phyloP scores from a whole-genome alignment of 2,113 vertebrate species.

The Mohoua ochrocephala region DNA sequence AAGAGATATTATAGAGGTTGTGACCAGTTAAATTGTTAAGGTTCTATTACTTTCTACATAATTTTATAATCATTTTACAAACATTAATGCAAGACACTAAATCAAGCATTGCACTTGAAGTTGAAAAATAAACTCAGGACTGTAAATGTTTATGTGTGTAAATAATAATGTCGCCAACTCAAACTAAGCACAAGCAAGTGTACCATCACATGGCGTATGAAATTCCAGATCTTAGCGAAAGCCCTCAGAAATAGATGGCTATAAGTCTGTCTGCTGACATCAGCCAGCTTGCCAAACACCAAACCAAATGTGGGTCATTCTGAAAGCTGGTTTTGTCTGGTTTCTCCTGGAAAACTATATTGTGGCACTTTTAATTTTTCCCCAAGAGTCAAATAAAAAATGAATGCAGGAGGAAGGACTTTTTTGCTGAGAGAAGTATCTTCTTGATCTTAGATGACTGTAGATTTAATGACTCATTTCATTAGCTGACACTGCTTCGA shows the following conservation, averaged over 20 bases:
- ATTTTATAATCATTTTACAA: background rate
- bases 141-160: background rate
- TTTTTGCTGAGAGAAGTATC: background rate
- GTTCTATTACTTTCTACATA: background rate
- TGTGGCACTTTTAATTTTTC: background rate
- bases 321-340: background rate
- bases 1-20: background rate
- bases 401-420: background rate
- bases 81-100: background rate
- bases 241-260: background rate
- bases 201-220: background rate
- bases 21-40: background rate
- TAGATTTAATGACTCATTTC: constrained; percentile 56
- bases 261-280: background rate
- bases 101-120: background rate
- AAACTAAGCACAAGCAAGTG: background rate
- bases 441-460: constrained; percentile 20
- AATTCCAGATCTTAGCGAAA: background rate
- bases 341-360: background rate
- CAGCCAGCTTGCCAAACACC: background rate
- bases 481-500: constrained; percentile 39
- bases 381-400: background rate
- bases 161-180: background rate
- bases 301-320: background rate
- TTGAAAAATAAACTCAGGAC: background rate